Conservation (phyloP, 2,113 vertebrate genomes). For the Ceyx margarethae region DNA sequence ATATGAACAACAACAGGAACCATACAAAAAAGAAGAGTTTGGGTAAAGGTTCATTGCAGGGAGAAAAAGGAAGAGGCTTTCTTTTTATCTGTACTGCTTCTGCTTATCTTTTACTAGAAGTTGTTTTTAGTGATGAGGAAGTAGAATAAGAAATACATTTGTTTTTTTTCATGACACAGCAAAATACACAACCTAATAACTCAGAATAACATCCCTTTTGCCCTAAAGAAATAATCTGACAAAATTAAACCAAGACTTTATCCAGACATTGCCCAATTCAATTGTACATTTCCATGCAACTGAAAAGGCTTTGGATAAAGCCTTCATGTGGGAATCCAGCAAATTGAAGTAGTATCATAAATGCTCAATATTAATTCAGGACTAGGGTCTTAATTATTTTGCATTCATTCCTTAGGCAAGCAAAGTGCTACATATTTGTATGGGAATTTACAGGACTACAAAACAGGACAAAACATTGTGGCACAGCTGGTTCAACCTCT, state of each 20-base stretch:
- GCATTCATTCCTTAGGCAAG: not conserved
- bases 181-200: constrained; percentile 38
- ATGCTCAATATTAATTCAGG: not conserved
- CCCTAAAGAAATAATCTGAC: constrained; percentile 59
- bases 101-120: constrained; percentile 55
- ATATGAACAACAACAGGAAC: constrained; percentile 61
- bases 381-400: not conserved
- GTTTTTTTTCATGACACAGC: constrained; percentile 63
- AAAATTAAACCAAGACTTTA: constrained; percentile 57
- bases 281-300: constrained; percentile 41
- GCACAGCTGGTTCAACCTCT: not conserved
- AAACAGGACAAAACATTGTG: not conserved
- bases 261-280: constrained; percentile 38
- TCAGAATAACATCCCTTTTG: constrained; percentile 59
- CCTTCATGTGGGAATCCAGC: constrained; percentile 3
- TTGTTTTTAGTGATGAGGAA: constrained; percentile 64
- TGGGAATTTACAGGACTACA: not conserved
- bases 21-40: not conserved
- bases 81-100: constrained; percentile 54
- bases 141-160: constrained; percentile 50
- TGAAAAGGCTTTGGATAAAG: not conserved
- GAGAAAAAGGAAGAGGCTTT: constrained; percentile 44
- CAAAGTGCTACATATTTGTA: not conserved
- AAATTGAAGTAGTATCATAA: not conserved
- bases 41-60: constrained; percentile 53